Conservation (phyloP, 2,797 vertebrate genomes). For the Vireo griseus region DNA sequence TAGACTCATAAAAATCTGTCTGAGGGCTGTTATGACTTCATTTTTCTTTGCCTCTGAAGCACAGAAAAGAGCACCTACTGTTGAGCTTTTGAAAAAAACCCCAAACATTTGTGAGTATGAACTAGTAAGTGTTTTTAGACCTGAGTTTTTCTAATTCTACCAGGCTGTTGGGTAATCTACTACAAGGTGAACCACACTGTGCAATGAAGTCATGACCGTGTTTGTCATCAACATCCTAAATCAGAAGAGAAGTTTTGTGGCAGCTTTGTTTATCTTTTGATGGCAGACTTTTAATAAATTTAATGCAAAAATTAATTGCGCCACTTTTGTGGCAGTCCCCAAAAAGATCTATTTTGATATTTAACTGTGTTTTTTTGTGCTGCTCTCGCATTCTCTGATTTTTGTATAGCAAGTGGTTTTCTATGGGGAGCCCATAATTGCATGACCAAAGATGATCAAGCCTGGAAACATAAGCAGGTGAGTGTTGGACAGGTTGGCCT, state of each 20-base stretch:
- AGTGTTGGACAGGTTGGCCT: background rate
- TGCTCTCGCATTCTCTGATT: background rate
- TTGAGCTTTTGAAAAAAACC: background rate
- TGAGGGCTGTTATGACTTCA: conserved; percentile 2
- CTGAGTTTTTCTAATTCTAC: background rate
- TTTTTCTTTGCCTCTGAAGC: conserved; percentile 17
- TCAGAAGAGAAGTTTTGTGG: background rate
- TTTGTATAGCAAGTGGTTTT: background rate
- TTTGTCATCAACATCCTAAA: background rate
- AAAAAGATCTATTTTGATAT: background rate
- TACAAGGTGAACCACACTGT: background rate
- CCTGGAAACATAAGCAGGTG: background rate
- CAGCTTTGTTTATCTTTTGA: background rate
- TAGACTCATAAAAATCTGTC: background rate
- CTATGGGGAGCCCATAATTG: background rate
- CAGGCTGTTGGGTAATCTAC: background rate
- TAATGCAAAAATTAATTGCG: background rate
- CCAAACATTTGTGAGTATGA: background rate
- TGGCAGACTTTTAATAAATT: background rate
- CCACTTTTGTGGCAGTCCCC: background rate
- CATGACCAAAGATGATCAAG: background rate
- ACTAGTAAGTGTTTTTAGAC: background rate
- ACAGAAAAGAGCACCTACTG: background rate
- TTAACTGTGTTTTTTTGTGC: background rate
- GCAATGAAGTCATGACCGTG: background rate